These are phyloP conservation scores for Gallinago stenura DNA, from an alignment of 2,797 vertebrate genomes.

Conservation along the genomic window DNA sequence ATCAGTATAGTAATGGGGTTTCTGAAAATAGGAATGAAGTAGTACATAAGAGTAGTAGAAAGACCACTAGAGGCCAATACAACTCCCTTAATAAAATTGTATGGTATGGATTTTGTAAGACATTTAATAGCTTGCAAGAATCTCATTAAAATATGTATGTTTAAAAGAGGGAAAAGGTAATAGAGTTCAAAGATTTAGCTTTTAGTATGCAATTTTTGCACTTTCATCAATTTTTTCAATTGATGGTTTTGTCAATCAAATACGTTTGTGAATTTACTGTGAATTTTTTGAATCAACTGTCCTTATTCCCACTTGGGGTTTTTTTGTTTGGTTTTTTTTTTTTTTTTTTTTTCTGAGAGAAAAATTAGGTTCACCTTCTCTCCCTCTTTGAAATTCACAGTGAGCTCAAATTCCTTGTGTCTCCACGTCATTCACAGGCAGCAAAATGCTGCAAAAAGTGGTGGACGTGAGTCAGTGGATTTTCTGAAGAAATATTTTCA, in stretches of 20 bases:
- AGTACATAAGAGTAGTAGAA: neutral
- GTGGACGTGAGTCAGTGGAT: neutral
- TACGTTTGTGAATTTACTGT: neutral
- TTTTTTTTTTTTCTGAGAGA: neutral
- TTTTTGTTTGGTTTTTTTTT: neutral
- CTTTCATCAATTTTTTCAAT: neutral
- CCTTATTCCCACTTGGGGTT: neutral
- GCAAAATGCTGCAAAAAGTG: neutral
- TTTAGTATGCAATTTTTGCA: neutral
- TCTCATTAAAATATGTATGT: neutral
- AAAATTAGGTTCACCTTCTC: neutral
- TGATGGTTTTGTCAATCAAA: neutral
- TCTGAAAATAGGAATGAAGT: slow-evolving; percentile 9
- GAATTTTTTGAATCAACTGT: neutral
- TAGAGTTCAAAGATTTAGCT: neutral
- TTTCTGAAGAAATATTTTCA: neutral
- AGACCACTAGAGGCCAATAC: slow-evolving; percentile 2
- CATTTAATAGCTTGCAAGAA: neutral
- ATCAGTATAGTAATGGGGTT: neutral
- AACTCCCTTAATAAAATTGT: neutral
- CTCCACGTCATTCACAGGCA: neutral
- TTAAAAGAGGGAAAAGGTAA: neutral
- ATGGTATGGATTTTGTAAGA: neutral
- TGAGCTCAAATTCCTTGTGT: neutral
- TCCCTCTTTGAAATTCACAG: neutral